A percentile compares a stretch with the other conserved stretches of the same genome.
Conservation (phyloP, 53 echinoderm and acorn worm genomes). For the Luidia sarsii region DNA sequence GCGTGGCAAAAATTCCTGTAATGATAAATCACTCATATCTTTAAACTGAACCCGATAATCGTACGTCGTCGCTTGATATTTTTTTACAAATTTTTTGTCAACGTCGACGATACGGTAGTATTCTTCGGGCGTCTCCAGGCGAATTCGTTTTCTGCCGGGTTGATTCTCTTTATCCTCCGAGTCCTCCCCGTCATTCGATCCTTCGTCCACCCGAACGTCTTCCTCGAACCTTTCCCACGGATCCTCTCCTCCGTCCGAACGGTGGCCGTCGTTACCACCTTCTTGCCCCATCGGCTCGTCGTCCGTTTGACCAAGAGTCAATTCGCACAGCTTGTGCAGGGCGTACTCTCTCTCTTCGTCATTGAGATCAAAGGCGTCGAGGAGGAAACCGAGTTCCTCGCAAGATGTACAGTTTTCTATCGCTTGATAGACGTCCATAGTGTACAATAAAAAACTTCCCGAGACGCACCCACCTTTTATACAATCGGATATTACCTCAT, state of each 20-base stretch:
- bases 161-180: background rate
- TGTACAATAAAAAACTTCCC: too few species aligned
- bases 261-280: background rate
- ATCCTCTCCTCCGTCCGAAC: background rate
- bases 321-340: background rate
- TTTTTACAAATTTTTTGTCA: background rate
- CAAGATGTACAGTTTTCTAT: constrained; percentile 1
- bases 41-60: constrained; percentile 18
- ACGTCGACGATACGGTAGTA: background rate
- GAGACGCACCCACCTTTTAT: too few species aligned
- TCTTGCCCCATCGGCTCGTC: background rate
- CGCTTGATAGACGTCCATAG: background rate
- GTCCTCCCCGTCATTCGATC: too few species aligned
- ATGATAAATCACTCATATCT: background rate
- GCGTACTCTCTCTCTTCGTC: background rate
- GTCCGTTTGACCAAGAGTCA: background rate
- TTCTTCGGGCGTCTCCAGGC: background rate
- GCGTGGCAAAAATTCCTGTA: constrained; percentile 20
- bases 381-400: background rate
- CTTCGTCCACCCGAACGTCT: too few species aligned
- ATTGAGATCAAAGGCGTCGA: constrained; percentile 2
- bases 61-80: constrained; percentile 24
- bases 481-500: too few species aligned
- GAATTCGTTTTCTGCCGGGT: background rate
- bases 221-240: background rate